Evolutionary conservation across 2,797 vertebrate genomes (phyloP).

Genomic region (Crax fasciolata): DNA sequence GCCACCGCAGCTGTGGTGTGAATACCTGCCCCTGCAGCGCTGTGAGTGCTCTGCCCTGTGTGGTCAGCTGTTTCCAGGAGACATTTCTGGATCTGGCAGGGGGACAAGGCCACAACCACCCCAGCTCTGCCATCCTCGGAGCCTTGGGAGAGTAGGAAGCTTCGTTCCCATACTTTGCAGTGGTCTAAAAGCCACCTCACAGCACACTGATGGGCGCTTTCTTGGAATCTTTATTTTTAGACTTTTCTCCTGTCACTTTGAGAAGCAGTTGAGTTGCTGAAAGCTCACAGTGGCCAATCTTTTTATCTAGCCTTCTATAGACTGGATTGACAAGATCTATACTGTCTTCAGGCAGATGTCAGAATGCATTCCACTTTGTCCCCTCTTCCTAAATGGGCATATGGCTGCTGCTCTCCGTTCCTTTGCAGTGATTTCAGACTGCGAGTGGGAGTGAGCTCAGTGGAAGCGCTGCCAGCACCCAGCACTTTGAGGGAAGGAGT

Average conservation of each 20-base stretch:
- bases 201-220: accelerated
- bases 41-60: background rate
- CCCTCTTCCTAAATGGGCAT: constrained; percentile 27
- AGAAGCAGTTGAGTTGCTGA: background rate
- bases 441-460: background rate
- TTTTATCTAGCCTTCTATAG: constrained; percentile 25
- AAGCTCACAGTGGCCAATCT: background rate
- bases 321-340: background rate
- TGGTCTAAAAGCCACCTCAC: background rate
- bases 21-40: background rate
- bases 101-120: background rate
- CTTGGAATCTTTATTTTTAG: background rate
- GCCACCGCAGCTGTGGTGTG: background rate
- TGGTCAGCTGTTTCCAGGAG: background rate
- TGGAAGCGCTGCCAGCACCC: background rate
- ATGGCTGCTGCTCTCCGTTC: background rate
- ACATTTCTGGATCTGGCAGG: background rate
- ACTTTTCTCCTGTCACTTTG: background rate
- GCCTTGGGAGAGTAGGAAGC: background rate
- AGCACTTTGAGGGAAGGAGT: background rate
- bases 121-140: background rate
- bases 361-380: constrained; percentile 1
- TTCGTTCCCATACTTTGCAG: background rate
- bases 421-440: background rate
- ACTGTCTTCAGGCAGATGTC: constrained; percentile 45